Conservation (phyloP, 2,113 vertebrate species). For the Holacanthus passer region DNA sequence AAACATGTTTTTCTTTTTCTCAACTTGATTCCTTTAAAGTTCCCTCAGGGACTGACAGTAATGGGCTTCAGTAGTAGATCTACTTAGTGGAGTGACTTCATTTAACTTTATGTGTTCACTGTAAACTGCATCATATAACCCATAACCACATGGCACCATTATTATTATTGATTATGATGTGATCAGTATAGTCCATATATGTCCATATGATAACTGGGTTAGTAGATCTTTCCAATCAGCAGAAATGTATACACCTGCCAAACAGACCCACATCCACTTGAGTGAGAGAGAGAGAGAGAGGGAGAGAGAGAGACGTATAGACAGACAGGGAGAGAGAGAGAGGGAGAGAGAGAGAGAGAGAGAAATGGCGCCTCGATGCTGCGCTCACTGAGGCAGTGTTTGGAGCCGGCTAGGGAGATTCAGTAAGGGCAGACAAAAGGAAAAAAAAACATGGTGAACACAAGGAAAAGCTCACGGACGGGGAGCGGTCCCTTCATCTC, state of each 20-base stretch:
- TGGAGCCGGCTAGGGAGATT: slow-evolving; percentile 77
- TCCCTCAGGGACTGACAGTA: too few relatives aligned
- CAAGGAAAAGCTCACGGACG: slow-evolving; percentile 89
- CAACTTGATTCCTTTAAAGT: not conserved
- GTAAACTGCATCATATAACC: not conserved
- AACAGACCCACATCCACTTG: slow-evolving; percentile 32
- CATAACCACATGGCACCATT: not conserved
- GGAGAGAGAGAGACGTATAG: slow-evolving; percentile 34
- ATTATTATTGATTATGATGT: not conserved
- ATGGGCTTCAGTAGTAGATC: not conserved
- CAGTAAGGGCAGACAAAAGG: slow-evolving; percentile 60
- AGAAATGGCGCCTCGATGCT: slow-evolving; percentile 87
- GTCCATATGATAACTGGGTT: not conserved
- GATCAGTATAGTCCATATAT: not conserved
- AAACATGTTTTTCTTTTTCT: not conserved
- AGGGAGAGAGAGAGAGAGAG: slow-evolving; percentile 68
- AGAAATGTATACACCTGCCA: slow-evolving; percentile 67
- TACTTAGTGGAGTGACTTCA: not conserved
- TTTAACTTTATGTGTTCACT: not conserved
- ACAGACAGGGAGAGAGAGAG: slow-evolving; percentile 47
- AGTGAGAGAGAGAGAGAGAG: slow-evolving; percentile 31
- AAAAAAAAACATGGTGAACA: slow-evolving; percentile 91
- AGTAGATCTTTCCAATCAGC: slow-evolving; percentile 39
- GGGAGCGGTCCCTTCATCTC: slow-evolving; percentile 89
- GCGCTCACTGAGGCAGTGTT: slow-evolving; percentile 82